Conservation (phyloP, 2,113 vertebrate genomes). For the Castor canadensis region DNA sequence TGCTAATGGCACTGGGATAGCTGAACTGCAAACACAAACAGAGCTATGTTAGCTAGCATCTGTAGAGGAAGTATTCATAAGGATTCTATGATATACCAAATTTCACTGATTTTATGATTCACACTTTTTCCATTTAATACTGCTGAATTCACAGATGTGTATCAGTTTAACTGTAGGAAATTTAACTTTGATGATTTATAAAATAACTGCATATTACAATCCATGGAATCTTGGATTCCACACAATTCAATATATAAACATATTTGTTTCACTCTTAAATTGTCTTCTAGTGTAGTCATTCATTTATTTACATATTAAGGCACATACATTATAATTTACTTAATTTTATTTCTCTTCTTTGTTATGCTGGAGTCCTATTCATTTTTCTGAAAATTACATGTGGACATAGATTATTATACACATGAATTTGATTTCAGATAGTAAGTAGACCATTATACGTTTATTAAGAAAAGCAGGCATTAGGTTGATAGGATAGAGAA, state of each 20-base stretch:
- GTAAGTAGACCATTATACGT: background rate
- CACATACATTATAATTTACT: background rate
- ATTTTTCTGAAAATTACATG: background rate
- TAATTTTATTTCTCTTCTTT: background rate
- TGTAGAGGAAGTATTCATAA: background rate
- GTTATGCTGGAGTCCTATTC: background rate
- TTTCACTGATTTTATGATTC: background rate
- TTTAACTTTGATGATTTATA: background rate
- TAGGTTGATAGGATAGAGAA: background rate
- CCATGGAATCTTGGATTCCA: background rate
- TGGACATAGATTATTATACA: background rate
- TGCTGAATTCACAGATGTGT: background rate
- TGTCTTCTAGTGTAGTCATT: background rate
- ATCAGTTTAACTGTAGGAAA: background rate
- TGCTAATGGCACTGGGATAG: background rate
- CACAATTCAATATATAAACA: background rate
- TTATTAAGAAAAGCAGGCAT: background rate
- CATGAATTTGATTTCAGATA: background rate
- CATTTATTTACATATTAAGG: background rate
- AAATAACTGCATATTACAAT: background rate
- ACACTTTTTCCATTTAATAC: background rate
- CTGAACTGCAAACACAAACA: background rate
- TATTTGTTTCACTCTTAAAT: background rate
- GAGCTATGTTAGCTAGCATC: background rate
- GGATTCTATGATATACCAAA: background rate